Conservation (phyloP, 2,113 vertebrate species). For the Shinisaurus crocodilurus region DNA sequence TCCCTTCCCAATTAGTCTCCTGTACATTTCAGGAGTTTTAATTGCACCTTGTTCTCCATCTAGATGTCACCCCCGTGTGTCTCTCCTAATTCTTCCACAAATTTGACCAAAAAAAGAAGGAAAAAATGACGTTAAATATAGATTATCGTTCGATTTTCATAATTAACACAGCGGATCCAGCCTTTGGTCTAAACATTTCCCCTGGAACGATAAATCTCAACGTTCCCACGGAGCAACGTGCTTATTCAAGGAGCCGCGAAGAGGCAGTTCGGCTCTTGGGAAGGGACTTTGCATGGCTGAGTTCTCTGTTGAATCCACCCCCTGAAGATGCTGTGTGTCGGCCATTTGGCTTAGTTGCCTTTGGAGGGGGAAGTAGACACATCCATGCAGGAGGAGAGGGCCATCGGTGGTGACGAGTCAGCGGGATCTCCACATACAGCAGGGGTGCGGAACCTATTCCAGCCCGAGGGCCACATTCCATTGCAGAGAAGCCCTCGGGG, state of each 20-base stretch:
- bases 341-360: too few species aligned
- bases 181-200: slow-evolving; percentile 76
- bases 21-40: slow-evolving; percentile 79
- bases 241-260: neutral
- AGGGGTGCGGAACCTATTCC: too few species aligned
- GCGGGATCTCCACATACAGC: neutral
- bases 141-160: slow-evolving; percentile 84
- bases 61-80: slow-evolving; percentile 77
- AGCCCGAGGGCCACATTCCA: too few species aligned
- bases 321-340: too few species aligned
- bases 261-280: too few species aligned
- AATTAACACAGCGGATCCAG: slow-evolving; percentile 81
- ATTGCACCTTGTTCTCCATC: slow-evolving; percentile 84
- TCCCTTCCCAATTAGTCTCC: slow-evolving; percentile 83
- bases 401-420: neutral
- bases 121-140: slow-evolving; percentile 82
- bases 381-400: neutral
- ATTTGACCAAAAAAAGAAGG: slow-evolving; percentile 73
- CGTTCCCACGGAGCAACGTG: neutral
- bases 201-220: slow-evolving; percentile 62
- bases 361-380: too few species aligned
- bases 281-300: neutral
- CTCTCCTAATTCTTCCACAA: slow-evolving; percentile 75
- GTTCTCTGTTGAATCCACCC: neutral
- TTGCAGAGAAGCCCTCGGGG: too few species aligned